Evolutionary conservation across 1,140 invertebrate genomes (phyloP), one percentile per base, ranked within the genome.

Genomic region (Drosophila pandora): DNA sequence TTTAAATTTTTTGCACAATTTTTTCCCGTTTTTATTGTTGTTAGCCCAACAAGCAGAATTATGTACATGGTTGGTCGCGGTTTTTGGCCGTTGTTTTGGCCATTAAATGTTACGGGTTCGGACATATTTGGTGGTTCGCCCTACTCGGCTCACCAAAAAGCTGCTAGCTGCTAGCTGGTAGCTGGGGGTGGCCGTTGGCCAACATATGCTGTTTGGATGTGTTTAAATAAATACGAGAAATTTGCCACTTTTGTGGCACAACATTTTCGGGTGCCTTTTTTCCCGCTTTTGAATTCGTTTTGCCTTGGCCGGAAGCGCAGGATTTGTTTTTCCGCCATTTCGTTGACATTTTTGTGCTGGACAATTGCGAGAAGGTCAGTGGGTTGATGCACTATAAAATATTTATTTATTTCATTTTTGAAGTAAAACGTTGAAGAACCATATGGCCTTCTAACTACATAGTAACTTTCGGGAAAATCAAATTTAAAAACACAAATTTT

Each of bases 191-290:
- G 23, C 43, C 60, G 32, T 37, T 74, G 77, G 63, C 57, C 82
- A 87, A 73, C 83, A 88, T 88, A 88, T 88, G 83, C 60, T 78
- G 78, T 56, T 68, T 79, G 84, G 61, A 89, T 79, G 84, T 88
- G 83, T 88, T 88, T 89, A 88, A 88, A 87, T 87, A 87, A 87
- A 87, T 87, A 88, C 75, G 81, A 82, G 77, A 88, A 83, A 79
- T 79, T 87, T 79, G 76, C 67, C 83, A 88, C 83, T 83, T 83
- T 89, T 83, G 71, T 76, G 60, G 60, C 59, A 64, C 76, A 67
- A 76, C 53, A 69, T 71, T 52, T 57, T 76, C 50, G 57, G 21
- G 23, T 61, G 41, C 21, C 47, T 64, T 23, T 54, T 34, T 54
- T 55, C 32, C 39, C 37, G 43, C 13, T 71, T 43, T 67, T 39